Evolutionary conservation across 2,888 invertebrate genomes (phyloP), one percentile per base, ranked within the genome.

Genomic region (Adela reaumurella): DNA sequence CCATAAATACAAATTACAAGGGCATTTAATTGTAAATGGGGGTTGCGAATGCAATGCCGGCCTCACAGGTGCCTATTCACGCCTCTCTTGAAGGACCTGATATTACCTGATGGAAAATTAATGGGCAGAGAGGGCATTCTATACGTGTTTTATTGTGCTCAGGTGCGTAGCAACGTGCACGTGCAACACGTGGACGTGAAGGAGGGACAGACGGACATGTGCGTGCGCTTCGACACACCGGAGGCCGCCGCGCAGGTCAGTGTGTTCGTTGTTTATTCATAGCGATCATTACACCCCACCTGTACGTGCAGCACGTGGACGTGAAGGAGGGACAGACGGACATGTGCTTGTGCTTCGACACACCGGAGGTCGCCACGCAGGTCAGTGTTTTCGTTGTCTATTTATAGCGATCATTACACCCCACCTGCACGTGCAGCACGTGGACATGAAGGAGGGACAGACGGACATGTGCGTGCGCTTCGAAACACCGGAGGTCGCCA

Each of bases 121-220:
- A n/a, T n/a, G n/a, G n/a, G n/a, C 24, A 4, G 24, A 24, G 24
- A 24, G 8, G 24, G 24, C 8, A 4, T 24, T 24, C 8, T 6
- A 4, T 24, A 8, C 24, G 4, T 24, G 24, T 24, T 24, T 19
- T 56, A 49, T 53, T 49, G 58, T 77, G 73, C 45, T n/a, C 65
- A 88, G 88, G 76, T 74, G 53, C 82, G 70, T 55, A 77, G 81
- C 49, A 83, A 85, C 53, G 65, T 81, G 17, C 83, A 84, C 24
- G 84, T 91, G 0, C 83, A 89, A 55, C 95, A 92, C 61, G 86
- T 95, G 1, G 95, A 96, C 60, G 82, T 90, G 1, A 85, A 85
- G 54, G 87, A 89, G 55, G 89, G 88, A 2, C 83, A 84, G 48
- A 74, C 76, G 6, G 81, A 86, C 56, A 87, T 87, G 0, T 84